These are phyloP conservation scores for Phyllotis vaccarum DNA, from an alignment of 2,797 vertebrate species.

Conservation along the genomic window DNA sequence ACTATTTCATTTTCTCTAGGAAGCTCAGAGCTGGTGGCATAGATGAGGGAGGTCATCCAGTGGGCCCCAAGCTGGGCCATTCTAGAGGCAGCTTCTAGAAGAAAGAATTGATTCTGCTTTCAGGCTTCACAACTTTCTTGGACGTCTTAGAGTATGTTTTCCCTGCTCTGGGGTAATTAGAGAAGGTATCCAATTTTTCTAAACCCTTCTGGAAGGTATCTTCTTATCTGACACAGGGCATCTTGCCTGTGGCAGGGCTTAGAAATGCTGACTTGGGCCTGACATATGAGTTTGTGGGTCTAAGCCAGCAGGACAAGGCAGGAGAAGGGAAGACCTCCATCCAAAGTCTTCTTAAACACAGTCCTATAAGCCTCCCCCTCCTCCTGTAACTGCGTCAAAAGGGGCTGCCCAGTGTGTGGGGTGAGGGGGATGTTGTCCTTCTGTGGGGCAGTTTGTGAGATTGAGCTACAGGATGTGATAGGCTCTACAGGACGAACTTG, in stretches of 20 bases:
- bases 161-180: conserved; percentile 36
- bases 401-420: neutral
- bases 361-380: neutral
- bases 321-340: neutral
- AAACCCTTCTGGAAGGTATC: conserved; percentile 3
- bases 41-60: conserved; percentile 52
- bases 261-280: neutral
- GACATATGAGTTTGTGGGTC: neutral
- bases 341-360: conserved; percentile 16
- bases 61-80: conserved; percentile 3
- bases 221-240: conserved; percentile 48
- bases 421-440: neutral
- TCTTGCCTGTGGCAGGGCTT: conserved; percentile 12
- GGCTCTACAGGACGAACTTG: conserved; percentile 12
- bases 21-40: conserved; percentile 71
- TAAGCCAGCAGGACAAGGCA: neutral
- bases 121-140: neutral
- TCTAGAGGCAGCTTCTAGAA: conserved; percentile 67
- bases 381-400: neutral
- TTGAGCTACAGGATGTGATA: neutral
- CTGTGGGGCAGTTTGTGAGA: neutral
- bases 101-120: conserved; percentile 52
- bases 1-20: conserved; percentile 58
- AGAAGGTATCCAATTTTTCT: conserved; percentile 47
- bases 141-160: neutral